Evolutionary conservation across 2,797 vertebrate genomes (phyloP).

Genomic region (Hydrolagus colliei): DNA sequence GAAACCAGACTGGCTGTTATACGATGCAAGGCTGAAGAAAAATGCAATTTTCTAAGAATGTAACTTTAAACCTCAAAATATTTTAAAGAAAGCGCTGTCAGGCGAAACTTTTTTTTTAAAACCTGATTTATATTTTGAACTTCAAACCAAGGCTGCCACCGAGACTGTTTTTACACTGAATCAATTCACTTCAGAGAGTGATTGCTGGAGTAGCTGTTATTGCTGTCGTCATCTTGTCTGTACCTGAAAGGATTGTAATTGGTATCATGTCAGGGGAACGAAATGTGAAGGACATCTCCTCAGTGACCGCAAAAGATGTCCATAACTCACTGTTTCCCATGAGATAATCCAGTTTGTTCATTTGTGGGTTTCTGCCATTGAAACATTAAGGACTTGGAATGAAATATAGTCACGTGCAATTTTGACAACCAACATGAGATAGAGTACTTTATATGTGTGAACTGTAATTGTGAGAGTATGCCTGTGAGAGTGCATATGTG

Average conservation of each 20-base stretch:
- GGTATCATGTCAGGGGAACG: neutral
- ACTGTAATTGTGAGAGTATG: neutral
- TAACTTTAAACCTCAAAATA: neutral
- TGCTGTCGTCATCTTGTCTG: neutral
- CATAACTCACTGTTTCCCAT: neutral
- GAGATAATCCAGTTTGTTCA: neutral
- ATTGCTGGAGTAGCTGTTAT: neutral
- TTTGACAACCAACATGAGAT: neutral
- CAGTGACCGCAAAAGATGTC: neutral
- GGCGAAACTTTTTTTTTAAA: neutral
- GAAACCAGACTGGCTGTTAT: neutral
- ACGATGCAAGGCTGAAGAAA: neutral
- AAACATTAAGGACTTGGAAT: neutral
- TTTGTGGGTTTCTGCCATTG: neutral
- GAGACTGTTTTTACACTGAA: constrained; percentile 2
- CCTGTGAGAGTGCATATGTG: too few species aligned
- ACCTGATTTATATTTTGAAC: neutral
- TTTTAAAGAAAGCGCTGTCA: neutral
- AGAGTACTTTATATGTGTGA: neutral
- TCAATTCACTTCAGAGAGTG: neutral
- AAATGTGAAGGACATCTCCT: neutral
- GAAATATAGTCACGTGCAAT: neutral
- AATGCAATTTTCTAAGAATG: neutral
- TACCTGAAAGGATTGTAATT: neutral
- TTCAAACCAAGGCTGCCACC: neutral